Evolutionary conservation across 1,140 invertebrate genomes (phyloP).

Genomic region (Lordiphosa stackelbergi): DNA sequence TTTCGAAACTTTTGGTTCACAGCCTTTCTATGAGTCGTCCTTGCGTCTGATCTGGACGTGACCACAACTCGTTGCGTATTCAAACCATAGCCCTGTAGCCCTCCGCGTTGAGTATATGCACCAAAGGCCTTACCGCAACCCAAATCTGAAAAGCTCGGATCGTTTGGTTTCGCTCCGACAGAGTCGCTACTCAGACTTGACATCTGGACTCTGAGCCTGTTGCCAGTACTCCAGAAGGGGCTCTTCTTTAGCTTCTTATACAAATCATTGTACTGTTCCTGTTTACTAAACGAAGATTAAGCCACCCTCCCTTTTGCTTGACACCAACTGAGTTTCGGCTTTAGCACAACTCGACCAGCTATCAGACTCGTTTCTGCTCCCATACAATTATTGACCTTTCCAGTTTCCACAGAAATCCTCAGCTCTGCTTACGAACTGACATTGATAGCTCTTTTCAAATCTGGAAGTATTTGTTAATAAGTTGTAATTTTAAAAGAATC

Average conservation of each 20-base stretch:
- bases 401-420: too few species aligned
- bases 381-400: too few species aligned
- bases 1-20: conserved; percentile 83
- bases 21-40: conserved; percentile 79
- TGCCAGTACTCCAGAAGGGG: conserved; percentile 81
- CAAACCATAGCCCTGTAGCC: conserved; percentile 91
- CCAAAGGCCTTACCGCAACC: conserved; percentile 99
- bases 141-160: conserved; percentile 89
- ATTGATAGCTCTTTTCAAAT: too few species aligned
- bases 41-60: conserved; percentile 81
- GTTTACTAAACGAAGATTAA: conserved; percentile 81
- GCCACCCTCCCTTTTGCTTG: conserved; percentile 17
- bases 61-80: conserved; percentile 95
- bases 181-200: too few species aligned
- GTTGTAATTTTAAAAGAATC: too few species aligned
- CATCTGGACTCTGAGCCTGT: conserved; percentile 92
- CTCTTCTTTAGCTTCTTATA: conserved; percentile 89
- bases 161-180: conserved; percentile 82
- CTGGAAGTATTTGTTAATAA: too few species aligned
- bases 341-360: too few species aligned
- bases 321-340: conserved; percentile 52
- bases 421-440: too few species aligned
- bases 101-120: conserved; percentile 91
- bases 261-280: conserved; percentile 83
- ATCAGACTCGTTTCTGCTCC: too few species aligned